phyloP scores from a whole-genome alignment of 2,888 invertebrate species.

The Drosophila aldrichi region DNA sequence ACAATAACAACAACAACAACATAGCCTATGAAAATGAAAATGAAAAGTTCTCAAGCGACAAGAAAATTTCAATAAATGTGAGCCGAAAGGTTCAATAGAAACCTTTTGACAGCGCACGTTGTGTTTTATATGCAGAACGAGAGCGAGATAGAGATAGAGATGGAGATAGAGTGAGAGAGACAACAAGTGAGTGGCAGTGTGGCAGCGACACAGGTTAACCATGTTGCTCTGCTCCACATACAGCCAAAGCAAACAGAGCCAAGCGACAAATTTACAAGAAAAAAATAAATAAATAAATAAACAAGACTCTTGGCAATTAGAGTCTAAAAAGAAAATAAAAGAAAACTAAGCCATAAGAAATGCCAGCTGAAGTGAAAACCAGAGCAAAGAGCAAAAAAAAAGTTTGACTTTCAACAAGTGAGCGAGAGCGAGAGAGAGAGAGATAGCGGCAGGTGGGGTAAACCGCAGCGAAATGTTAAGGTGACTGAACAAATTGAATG shows the following conservation, averaged over 20 bases:
- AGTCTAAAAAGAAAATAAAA: conserved; percentile 37
- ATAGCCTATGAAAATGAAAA: conserved; percentile 61
- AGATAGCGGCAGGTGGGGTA: background rate
- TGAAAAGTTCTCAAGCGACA: conserved; percentile 73
- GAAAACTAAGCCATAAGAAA: conserved; percentile 42
- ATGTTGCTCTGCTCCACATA: conserved; percentile 59
- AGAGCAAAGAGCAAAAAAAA: conserved; percentile 47
- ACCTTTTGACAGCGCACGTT: conserved; percentile 69
- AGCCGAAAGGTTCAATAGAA: conserved; percentile 23
- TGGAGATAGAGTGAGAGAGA: background rate
- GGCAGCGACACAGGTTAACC: conserved; percentile 19
- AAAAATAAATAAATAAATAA: conserved; percentile 22
- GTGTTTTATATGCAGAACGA: conserved; percentile 21
- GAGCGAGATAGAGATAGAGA: background rate
- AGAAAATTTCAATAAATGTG: conserved; percentile 46
- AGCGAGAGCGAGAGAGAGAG: background rate
- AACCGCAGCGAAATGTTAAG: conserved; percentile 37
- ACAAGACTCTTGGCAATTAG: conserved; percentile 40
- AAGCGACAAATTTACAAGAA: conserved; percentile 42
- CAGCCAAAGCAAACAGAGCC: conserved; percentile 24
- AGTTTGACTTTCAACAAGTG: conserved; percentile 5
- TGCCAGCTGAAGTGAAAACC: conserved; percentile 54
- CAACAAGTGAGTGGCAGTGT: background rate
- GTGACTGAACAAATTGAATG: conserved; percentile 55
- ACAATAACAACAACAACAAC: conserved; percentile 27